phyloP scores from a whole-genome alignment of 2,113 vertebrate species.

The Apodemus sylvaticus region DNA sequence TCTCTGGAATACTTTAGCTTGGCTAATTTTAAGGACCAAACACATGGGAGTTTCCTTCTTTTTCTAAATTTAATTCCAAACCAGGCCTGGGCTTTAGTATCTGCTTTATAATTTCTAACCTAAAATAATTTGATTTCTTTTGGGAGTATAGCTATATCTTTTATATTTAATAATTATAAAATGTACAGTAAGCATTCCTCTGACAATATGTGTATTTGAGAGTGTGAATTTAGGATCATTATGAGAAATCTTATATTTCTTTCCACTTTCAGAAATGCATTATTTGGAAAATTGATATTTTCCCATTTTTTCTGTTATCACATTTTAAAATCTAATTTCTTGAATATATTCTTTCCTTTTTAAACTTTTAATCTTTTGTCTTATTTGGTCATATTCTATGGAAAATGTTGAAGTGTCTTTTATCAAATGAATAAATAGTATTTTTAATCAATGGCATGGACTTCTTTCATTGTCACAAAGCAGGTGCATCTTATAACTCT shows the following conservation, averaged over 20 bases:
- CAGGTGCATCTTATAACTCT: neutral
- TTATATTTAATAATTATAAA: neutral
- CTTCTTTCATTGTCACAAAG: neutral
- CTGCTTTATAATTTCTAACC: neutral
- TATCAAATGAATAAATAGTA: neutral
- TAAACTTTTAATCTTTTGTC: neutral
- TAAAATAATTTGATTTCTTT: neutral
- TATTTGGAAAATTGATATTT: neutral
- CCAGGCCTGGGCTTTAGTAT: neutral
- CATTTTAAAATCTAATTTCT: neutral
- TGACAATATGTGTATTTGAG: neutral
- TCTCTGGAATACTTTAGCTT: neutral
- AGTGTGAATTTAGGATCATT: neutral
- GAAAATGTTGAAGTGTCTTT: neutral
- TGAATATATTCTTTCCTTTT: neutral
- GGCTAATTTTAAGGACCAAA: neutral
- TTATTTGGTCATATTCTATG: neutral
- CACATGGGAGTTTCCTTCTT: neutral
- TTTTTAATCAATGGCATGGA: neutral
- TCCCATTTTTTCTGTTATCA: neutral
- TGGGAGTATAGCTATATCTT: neutral
- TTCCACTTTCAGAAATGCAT: neutral
- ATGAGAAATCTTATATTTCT: neutral
- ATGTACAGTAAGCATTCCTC: neutral
- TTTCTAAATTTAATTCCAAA: conserved; percentile 49